Conservation (phyloP, 2,113 vertebrate genomes). For the Saiga tatarica region DNA sequence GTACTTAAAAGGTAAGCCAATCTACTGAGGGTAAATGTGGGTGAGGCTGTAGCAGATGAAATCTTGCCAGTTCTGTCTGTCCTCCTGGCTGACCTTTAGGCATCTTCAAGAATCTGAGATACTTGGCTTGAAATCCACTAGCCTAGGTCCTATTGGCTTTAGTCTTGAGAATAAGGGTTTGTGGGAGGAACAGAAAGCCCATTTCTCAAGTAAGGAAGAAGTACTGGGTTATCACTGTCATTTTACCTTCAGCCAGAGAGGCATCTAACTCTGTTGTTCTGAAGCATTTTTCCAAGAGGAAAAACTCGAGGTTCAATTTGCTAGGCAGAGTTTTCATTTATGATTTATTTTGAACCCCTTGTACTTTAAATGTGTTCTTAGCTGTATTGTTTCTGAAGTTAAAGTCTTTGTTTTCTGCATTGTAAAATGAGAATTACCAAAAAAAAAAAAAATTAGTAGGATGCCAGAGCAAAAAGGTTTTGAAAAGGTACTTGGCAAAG, state of each 20-base stretch:
- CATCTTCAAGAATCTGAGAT: background rate
- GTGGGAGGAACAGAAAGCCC: background rate
- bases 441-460: background rate
- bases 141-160: background rate
- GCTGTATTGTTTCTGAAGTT: conserved; percentile 7
- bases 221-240: background rate
- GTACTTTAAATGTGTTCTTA: background rate
- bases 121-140: background rate
- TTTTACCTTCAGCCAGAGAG: background rate
- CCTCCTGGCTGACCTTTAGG: background rate
- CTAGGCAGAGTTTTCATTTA: background rate
- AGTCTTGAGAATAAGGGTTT: background rate
- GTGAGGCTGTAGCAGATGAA: background rate
- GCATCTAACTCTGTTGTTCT: background rate
- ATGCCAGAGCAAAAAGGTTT: conserved; percentile 50
- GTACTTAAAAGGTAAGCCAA: background rate
- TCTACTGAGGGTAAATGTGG: background rate
- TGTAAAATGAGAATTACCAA: background rate
- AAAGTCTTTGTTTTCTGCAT: conserved; percentile 11
- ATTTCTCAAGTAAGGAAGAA: background rate
- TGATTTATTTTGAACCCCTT: background rate
- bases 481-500: conserved; percentile 59
- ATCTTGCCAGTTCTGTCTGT: background rate
- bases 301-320: background rate
- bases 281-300: background rate